A percentile compares a stretch with the other conserved stretches of the same genome.
Evolutionary conservation across 1,140 invertebrate species (phyloP).

Genomic region (Bombus terrestris): DNA sequence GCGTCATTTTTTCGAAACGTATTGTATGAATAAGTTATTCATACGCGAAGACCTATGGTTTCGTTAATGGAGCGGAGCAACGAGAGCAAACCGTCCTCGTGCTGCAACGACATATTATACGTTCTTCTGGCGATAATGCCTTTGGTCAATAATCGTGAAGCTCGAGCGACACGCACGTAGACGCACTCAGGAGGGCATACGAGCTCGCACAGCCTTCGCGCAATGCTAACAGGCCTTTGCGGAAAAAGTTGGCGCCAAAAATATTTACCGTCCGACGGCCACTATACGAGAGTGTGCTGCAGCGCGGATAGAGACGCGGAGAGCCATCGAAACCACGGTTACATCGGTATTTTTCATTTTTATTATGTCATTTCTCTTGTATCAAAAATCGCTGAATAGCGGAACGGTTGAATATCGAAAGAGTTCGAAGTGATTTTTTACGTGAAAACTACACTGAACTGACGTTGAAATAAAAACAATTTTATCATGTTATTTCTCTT

Average conservation of each 20-base stretch:
- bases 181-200: slow-evolving; percentile 47
- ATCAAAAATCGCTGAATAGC: background rate
- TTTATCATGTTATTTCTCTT: too few species aligned
- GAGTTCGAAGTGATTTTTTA: too few species aligned
- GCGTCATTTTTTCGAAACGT: too few species aligned
- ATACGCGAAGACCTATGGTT: slow-evolving; percentile 21
- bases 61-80: slow-evolving; percentile 52
- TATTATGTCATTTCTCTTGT: background rate
- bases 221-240: slow-evolving; percentile 70
- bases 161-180: slow-evolving; percentile 58
- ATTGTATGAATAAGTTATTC: slow-evolving; percentile 36
- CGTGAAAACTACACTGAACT: too few species aligned
- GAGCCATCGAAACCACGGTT: slow-evolving; percentile 20
- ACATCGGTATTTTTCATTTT: background rate
- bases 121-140: slow-evolving; percentile 69
- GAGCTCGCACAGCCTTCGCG: slow-evolving; percentile 61
- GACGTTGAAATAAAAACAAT: too few species aligned
- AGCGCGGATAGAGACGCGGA: slow-evolving; percentile 37
- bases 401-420: too few species aligned
- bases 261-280: slow-evolving; percentile 72
- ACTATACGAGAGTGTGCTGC: slow-evolving; percentile 59
- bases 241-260: slow-evolving; percentile 76
- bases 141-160: slow-evolving; percentile 72
- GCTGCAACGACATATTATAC: slow-evolving; percentile 57
- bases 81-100: slow-evolving; percentile 16